phyloP scores from a whole-genome alignment of 2,113 vertebrate genomes.

The Chaetops frenatus region DNA sequence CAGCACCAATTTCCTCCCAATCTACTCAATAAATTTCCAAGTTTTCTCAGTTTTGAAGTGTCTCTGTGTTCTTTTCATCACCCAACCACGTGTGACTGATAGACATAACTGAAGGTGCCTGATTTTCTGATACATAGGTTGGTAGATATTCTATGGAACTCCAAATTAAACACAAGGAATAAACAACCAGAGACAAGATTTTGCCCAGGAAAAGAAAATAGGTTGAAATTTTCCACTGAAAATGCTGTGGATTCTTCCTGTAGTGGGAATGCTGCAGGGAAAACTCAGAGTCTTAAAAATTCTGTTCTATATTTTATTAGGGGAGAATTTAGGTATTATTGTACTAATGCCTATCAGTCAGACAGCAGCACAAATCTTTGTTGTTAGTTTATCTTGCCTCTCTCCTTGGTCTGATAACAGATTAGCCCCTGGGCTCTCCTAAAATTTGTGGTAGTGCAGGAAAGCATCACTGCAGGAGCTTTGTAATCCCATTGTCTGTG shows the following conservation, averaged over 20 bases:
- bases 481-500: conserved; percentile 21
- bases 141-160: background rate
- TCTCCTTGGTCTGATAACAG: background rate
- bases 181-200: background rate
- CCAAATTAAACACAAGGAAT: background rate
- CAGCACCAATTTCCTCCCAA: background rate
- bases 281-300: background rate
- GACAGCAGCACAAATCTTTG: background rate
- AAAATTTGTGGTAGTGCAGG: background rate
- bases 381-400: background rate
- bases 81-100: background rate
- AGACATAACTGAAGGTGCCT: background rate
- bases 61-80: background rate
- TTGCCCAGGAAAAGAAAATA: background rate
- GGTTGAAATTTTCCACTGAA: background rate
- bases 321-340: background rate
- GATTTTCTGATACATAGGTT: background rate
- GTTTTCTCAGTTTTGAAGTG: background rate
- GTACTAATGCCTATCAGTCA: conserved; percentile 6
- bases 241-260: background rate
- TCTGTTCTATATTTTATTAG: background rate
- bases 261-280: background rate
- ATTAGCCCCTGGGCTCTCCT: background rate
- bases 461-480: background rate
- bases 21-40: background rate